Base-by-base conservation (phyloP, 1,140 invertebrate species). In the Drosophila albomicans region DNA sequence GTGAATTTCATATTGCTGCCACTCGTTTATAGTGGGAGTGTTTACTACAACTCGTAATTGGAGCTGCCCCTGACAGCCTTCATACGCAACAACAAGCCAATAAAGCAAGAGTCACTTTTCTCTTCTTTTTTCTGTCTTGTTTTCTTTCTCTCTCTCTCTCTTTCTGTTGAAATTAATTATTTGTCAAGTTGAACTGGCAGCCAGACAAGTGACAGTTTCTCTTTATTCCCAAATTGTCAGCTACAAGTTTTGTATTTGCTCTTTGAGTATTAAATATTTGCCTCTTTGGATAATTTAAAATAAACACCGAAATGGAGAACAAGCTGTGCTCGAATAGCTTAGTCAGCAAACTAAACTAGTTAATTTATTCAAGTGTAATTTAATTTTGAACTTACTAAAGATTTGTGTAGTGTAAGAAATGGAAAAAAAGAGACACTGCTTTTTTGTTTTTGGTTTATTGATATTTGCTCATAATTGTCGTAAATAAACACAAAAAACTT, bases 381-480 rank as follows among this genome's bases (percentile, higher is more conserved):
- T 7, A 3, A 6, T 32, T 32, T 32, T 32, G 30, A 2, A 6
- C 5, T 32, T 7, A 32, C 0, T 32, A 6, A 32, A 32, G 30
- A 32, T 32, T 32, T 6, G 30, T 32, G 30, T 32, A 32, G 30
- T 32, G 30, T 6, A 32, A 32, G 7, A 32, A 32, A 32, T 32
- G 30, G 30, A 32, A 5, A 6, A 6, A 32, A 2, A 25, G 3
- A 25, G 35, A 10, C 35, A 11, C 11, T 41, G 38, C 8, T 35
- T 35, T 35, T 7, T 10, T 41, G 38, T n/a, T 41, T 10, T 41
- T 11, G 7, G 11, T 41, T 10, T 11, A 41, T 41, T 79, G 57
- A 82, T 84, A 66, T 78, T 78, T 73, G 13, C 35, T 46, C 63
- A 69, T 79, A 82, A 82, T 82, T 82, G 75, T 62, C 11, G 30